Base-by-base conservation (phyloP, 2,797 vertebrate species). In the Spinus pinus region DNA sequence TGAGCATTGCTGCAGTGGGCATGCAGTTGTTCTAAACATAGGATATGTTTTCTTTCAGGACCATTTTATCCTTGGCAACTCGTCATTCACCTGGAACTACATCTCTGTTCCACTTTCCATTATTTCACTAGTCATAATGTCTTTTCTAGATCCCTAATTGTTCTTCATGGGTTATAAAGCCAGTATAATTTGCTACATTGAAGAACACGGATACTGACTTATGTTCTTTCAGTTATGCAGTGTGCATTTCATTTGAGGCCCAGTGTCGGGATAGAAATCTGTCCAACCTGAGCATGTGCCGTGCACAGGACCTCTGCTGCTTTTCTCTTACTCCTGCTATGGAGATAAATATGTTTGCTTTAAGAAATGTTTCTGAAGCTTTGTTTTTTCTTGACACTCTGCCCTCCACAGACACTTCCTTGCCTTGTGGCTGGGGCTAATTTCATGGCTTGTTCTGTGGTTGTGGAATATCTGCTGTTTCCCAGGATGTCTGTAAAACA, bases 111-210 rank as follows among this genome's bases (percentile, higher is more conserved):
- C 42, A 61, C 44, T 46, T 75, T 80, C 64, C 17, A 58, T 95
- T 96, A 85, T 87, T 90, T 94, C 49, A 70, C 18, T 77, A 89
- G 87, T 44, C 46, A 42, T 81, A 86, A 60, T 42, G 49, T 73
- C 74, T 72, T 93, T 93, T 77, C 89, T 95, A 67, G 77, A 85
- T 81, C 71, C 42, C 37, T 96, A 95, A 94, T 94, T 95, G 94
- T 80, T 97, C 95, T 97, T 98, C 79, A 86, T 35, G 88, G 90
- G 64, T 84, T 92, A 90, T 96, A 96, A 91, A 94, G 33, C 53
- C 14, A 22, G 42, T 67, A 90, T 92, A 86, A 96, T 96, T 95
- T 23, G 24, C 72, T 91, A 39, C 74, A 71, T 80, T 65, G 30
- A 83, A 89, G 94, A 97, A 79, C 61, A 87, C 4, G 50, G 37